Conservation (phyloP, 2,888 invertebrate genomes). For the Myathropa florea region DNA sequence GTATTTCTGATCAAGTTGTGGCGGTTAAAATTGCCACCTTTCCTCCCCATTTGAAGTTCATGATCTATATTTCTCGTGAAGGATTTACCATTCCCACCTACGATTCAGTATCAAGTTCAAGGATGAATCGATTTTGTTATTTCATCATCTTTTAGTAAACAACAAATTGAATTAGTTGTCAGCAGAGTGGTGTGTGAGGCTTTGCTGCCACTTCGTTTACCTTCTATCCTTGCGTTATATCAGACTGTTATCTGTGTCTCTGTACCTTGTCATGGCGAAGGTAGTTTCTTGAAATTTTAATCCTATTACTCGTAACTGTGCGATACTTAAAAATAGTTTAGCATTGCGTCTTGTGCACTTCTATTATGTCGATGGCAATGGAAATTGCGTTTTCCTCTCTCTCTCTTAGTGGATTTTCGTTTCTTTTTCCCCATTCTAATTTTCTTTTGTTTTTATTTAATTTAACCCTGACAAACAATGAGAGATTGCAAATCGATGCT, state of each 20-base stretch:
- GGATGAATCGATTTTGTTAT: slow-evolving; percentile 67
- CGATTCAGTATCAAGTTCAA: slow-evolving; percentile 56
- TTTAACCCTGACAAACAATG: slow-evolving; percentile 58
- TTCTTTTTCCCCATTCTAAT: background rate
- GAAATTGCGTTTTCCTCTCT: slow-evolving; percentile 45
- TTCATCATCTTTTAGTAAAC: slow-evolving; percentile 55
- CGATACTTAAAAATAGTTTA: slow-evolving; percentile 67
- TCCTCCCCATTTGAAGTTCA: background rate
- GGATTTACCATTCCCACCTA: background rate
- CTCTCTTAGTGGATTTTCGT: background rate
- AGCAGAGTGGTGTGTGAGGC: background rate
- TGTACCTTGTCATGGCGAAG: slow-evolving; percentile 8
- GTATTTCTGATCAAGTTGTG: background rate
- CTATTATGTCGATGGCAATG: slow-evolving; percentile 64
- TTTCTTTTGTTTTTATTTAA: slow-evolving; percentile 47
- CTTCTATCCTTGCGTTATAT: background rate
- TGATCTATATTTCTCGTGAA: background rate
- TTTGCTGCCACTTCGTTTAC: slow-evolving; percentile 9
- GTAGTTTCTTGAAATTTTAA: slow-evolving; percentile 46
- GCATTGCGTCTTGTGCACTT: slow-evolving; percentile 31
- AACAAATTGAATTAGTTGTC: slow-evolving; percentile 58
- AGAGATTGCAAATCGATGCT: slow-evolving; percentile 39
- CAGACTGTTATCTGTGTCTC: background rate
- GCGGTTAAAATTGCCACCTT: too few relatives aligned
- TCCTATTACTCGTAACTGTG: slow-evolving; percentile 42